Evolutionary conservation across 2,113 vertebrate genomes (phyloP), one percentile per base, ranked within the genome.

Genomic region (Neoarius graeffei): DNA sequence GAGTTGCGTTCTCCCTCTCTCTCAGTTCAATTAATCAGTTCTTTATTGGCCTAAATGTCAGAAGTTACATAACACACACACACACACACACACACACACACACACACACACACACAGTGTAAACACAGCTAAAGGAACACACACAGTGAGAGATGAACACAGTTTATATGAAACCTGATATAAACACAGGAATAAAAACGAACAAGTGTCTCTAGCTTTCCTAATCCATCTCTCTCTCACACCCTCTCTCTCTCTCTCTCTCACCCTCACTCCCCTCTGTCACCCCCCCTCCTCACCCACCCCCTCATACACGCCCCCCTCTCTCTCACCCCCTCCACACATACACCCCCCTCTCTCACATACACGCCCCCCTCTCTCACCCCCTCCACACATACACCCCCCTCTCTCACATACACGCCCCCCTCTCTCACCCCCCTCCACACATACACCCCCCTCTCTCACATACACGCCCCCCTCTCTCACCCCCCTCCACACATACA

Each of bases 211-310:
- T 77, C 48, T 14, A 48, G 52, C 48, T 77, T 52, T 77, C 20
- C 42, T 25, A 25, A 20, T 74, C 71, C 91, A 91, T 91, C 91
- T 85, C 92, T 76, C 52, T 30, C 69, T 23, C 7, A n/a, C n/a
- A n/a, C n/a, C n/a, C n/a, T n/a, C n/a, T n/a, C n/a, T n/a, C n/a
- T n/a, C n/a, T n/a, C n/a, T n/a, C n/a, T n/a, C n/a, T n/a, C n/a
- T n/a, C n/a, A n/a, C n/a, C n/a, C n/a, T n/a, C n/a, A n/a, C n/a
- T n/a, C n/a, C n/a, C n/a, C n/a, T n/a, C n/a, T n/a, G n/a, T n/a
- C n/a, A n/a, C n/a, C n/a, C n/a, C n/a, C n/a, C n/a, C n/a, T n/a
- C n/a, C n/a, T n/a, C n/a, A n/a, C n/a, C n/a, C n/a, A n/a, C n/a
- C n/a, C n/a, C n/a, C n/a, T n/a, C n/a, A n/a, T n/a, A n/a, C n/a